Percentiles rank a stretch among this genome's conserved stretches.
Conservation (phyloP, 1,140 invertebrate genomes). For the Drosophila fuyamai region DNA sequence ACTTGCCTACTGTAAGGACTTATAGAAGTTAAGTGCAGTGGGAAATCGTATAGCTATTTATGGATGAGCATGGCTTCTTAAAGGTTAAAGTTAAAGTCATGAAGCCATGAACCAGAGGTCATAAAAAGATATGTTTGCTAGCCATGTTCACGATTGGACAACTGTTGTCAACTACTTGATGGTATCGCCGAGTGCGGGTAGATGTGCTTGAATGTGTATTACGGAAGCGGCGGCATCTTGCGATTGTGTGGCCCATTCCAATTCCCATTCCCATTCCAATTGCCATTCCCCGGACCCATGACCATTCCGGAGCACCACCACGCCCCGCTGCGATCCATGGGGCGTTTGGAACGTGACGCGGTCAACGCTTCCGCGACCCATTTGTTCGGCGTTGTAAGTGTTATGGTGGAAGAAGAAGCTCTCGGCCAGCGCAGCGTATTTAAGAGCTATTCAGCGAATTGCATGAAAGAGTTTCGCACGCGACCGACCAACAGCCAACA, state of each 20-base stretch:
- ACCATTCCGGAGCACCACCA: slow-evolving; percentile 9
- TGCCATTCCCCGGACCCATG: slow-evolving; percentile 3
- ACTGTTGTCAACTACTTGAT: slow-evolving; percentile 9
- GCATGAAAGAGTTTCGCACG: slow-evolving; percentile 73
- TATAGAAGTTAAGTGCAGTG: no score
- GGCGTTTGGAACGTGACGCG: slow-evolving; percentile 74
- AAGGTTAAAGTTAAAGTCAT: slow-evolving; percentile 21
- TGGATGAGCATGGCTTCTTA: neutral
- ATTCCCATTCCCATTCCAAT: no score
- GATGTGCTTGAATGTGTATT: slow-evolving; percentile 52
- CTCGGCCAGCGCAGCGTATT: slow-evolving; percentile 66
- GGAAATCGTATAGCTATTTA: neutral
- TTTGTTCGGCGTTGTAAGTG: slow-evolving; percentile 63
- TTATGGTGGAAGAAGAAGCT: slow-evolving; percentile 19
- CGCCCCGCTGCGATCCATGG: slow-evolving; percentile 6
- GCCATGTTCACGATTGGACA: slow-evolving; percentile 17
- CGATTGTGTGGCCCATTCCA: slow-evolving; percentile 25
- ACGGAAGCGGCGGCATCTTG: slow-evolving; percentile 27
- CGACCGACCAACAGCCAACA: slow-evolving; percentile 54
- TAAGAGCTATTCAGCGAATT: slow-evolving; percentile 82
- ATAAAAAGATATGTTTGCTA: slow-evolving; percentile 18
- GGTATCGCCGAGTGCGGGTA: slow-evolving; percentile 39
- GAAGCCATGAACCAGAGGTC: slow-evolving; percentile 25
- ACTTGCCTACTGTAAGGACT: neutral
- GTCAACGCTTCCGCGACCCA: slow-evolving; percentile 77